Conservation (phyloP, 2,888 invertebrate species). For the Lutraria lutraria region DNA sequence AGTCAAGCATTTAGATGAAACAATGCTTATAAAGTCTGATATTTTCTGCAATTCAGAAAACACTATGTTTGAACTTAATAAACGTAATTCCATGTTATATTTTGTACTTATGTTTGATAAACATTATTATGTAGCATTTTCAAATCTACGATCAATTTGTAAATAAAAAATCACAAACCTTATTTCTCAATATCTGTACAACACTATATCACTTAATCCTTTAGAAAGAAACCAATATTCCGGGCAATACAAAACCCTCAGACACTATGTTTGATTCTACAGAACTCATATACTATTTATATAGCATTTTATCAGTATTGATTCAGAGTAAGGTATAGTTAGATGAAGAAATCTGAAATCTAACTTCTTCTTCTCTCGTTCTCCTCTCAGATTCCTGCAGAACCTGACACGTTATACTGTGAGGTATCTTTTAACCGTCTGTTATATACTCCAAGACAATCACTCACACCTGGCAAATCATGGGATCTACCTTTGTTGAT, state of each 20-base stretch:
- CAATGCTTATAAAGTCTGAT: no score
- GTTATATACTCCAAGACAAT: constrained; percentile 9
- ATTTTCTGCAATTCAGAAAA: no score
- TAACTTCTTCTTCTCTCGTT: background rate
- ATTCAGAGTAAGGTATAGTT: background rate
- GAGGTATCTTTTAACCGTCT: background rate
- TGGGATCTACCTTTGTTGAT: background rate
- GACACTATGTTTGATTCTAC: background rate
- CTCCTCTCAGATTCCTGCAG: background rate
- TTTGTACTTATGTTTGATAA: no score
- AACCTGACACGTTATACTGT: background rate
- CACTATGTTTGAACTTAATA: no score
- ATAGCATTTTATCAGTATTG: background rate
- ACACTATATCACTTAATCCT: background rate
- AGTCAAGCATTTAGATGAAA: background rate
- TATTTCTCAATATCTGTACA: background rate
- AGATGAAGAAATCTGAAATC: background rate
- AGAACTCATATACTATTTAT: background rate
- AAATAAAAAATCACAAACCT: background rate
- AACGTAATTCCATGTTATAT: no score
- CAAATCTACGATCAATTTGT: no score
- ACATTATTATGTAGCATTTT: no score
- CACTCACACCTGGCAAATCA: background rate
- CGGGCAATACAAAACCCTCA: background rate
- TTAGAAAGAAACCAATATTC: background rate